Conservation (phyloP, 2,113 vertebrate genomes). For the Atlantisia rogersi region DNA sequence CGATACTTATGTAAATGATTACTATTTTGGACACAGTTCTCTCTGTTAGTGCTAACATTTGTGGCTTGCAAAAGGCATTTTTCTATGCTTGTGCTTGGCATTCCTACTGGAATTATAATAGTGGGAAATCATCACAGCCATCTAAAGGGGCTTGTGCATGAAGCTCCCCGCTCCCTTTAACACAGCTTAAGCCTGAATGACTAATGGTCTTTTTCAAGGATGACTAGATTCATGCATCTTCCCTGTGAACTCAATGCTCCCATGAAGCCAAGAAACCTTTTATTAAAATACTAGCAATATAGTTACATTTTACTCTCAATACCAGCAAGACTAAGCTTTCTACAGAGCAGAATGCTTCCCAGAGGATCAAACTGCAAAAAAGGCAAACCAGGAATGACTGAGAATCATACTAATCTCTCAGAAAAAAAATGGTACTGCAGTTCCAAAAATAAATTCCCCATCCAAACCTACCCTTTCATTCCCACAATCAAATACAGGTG, state of each 20-base stretch:
- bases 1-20: not conserved
- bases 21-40: not conserved
- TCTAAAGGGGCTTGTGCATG: not conserved
- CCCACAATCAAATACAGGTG: constrained; percentile 53
- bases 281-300: constrained; percentile 8
- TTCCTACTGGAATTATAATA: not conserved
- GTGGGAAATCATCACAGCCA: not conserved
- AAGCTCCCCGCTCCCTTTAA: not conserved
- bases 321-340: not conserved
- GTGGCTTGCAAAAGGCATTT: constrained; percentile 8
- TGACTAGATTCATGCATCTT: constrained; percentile 1
- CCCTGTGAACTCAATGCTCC: not conserved
- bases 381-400: not conserved
- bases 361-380: constrained; percentile 24
- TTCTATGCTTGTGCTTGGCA: not conserved
- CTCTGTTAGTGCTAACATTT: not conserved
- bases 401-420: not conserved
- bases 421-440: not conserved
- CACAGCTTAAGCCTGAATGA: not conserved
- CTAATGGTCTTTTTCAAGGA: constrained; percentile 26
- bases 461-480: constrained; percentile 3
- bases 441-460: constrained; percentile 36
- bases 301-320: not conserved
- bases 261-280: constrained; percentile 21
- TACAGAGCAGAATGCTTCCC: not conserved